phyloP scores from a whole-genome alignment of 1,140 invertebrate species.

The Leptoteleia sp. region DNA sequence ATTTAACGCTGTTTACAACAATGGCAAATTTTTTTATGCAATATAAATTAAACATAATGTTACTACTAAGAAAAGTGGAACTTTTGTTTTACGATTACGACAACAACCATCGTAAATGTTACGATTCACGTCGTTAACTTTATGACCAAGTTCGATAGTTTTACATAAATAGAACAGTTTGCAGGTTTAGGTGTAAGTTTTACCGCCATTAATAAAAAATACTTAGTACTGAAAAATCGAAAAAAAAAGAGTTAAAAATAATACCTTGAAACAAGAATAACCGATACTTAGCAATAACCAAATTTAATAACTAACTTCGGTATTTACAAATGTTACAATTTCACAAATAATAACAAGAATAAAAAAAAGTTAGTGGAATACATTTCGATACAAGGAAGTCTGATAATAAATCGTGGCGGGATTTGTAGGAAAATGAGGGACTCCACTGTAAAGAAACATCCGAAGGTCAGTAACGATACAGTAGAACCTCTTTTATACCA shows the following conservation, averaged over 20 bases:
- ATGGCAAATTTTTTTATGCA: no score
- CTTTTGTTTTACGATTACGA: slow-evolving; percentile 1
- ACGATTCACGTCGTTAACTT: slow-evolving; percentile 12
- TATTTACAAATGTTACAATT: no score
- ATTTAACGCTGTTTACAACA: no score
- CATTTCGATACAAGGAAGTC: slow-evolving; percentile 5
- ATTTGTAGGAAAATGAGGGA: neutral
- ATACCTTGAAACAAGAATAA: no score
- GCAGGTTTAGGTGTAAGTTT: neutral
- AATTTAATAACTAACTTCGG: no score
- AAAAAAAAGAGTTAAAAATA: neutral
- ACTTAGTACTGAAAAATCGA: no score
- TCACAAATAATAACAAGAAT: no score
- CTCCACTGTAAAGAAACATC: neutral
- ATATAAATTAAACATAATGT: no score
- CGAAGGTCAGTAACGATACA: neutral
- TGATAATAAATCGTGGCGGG: neutral
- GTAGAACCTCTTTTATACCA: neutral
- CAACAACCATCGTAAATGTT: slow-evolving; percentile 5
- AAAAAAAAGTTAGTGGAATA: no score
- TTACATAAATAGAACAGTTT: slow-evolving; percentile 3
- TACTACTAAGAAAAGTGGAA: neutral
- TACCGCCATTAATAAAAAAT: no score
- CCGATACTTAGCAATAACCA: no score
- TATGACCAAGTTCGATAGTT: neutral